Evolutionary conservation across 2,113 vertebrate genomes (phyloP).

Genomic region (Rostratula benghalensis): DNA sequence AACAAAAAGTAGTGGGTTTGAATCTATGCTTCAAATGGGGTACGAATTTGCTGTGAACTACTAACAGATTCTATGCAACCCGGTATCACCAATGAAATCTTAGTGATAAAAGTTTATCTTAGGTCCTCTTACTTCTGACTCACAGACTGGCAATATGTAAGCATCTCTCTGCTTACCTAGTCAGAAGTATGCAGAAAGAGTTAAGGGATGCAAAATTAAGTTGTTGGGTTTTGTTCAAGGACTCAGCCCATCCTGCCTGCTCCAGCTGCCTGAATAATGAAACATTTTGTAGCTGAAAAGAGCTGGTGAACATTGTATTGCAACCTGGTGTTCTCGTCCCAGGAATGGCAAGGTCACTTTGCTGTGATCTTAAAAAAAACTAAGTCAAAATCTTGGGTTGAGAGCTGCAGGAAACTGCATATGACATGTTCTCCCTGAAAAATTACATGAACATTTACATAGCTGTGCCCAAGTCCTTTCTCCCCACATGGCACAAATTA

Average conservation of each 20-base stretch:
- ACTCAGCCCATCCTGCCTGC: not conserved
- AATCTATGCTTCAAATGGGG: not conserved
- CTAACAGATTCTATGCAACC: not conserved
- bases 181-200: not conserved
- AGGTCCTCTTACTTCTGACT: not conserved
- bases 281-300: not conserved
- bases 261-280: not conserved
- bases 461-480: not conserved
- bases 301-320: not conserved
- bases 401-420: not conserved
- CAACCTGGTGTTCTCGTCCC: not conserved
- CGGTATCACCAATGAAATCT: not conserved
- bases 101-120: not conserved
- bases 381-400: not conserved
- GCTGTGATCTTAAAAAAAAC: not conserved
- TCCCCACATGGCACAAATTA: not conserved
- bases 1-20: not conserved
- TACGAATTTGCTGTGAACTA: not conserved
- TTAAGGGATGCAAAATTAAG: not conserved
- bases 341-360: not conserved
- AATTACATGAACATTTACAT: not conserved
- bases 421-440: not conserved
- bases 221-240: not conserved
- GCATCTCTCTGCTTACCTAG: not conserved
- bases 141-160: not conserved